phyloP scores from a whole-genome alignment of 2,888 invertebrate species.

The Strigamia maritima region DNA sequence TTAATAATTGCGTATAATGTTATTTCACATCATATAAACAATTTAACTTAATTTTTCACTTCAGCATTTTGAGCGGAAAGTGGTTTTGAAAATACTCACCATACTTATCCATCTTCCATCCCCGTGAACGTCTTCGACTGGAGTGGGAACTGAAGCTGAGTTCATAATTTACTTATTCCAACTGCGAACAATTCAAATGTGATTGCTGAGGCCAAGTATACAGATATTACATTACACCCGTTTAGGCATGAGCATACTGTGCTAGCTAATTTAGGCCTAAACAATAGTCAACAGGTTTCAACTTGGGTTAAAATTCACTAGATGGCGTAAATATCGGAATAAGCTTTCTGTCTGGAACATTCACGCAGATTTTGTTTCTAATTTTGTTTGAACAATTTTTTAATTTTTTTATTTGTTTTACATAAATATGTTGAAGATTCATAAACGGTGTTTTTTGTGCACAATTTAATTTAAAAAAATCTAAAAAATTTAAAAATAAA shows the following conservation, averaged over 20 bases:
- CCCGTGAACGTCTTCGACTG: constrained; percentile 73
- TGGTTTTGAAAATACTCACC: constrained; percentile 53
- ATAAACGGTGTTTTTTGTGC: too few relatives aligned
- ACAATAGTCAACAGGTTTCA: neutral
- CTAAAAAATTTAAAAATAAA: too few relatives aligned
- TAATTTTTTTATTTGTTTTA: too few relatives aligned
- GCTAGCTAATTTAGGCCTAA: neutral
- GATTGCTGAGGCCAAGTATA: neutral
- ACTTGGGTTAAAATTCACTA: neutral
- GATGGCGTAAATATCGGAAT: neutral
- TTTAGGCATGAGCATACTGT: neutral
- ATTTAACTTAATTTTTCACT: neutral
- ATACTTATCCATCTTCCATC: constrained; percentile 83
- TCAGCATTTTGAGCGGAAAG: neutral
- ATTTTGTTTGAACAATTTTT: too few relatives aligned
- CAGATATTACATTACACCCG: neutral
- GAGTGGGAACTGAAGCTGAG: constrained; percentile 56
- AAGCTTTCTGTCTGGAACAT: too few relatives aligned
- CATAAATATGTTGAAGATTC: too few relatives aligned
- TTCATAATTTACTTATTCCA: constrained; percentile 37
- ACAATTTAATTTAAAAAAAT: too few relatives aligned
- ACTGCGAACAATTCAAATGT: neutral
- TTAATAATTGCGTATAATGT: too few relatives aligned
- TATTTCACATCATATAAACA: neutral
- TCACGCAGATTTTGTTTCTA: too few relatives aligned